phyloP scores from a whole-genome alignment of 64 coral and sea anemone genomes.

The Actinia equina region DNA sequence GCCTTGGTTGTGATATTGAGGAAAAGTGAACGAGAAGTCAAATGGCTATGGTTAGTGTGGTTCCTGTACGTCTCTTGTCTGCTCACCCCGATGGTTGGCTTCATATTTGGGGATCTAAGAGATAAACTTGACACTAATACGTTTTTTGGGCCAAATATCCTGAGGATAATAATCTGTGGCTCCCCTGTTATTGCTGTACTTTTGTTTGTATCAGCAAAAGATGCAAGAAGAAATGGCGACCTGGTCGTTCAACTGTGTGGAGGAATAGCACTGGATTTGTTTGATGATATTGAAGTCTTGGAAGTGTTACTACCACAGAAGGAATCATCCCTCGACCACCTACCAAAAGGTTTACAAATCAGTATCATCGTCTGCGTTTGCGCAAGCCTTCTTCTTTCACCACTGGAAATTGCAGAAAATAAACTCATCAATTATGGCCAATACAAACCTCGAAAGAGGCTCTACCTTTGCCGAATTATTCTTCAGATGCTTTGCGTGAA shows the following conservation, averaged over 20 bases:
- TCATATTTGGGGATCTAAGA: neutral
- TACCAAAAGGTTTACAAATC: conserved; percentile 14
- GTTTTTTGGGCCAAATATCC: conserved; percentile 46
- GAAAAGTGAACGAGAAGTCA: neutral
- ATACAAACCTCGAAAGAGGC: neutral
- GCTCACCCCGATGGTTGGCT: neutral
- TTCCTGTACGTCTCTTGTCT: neutral
- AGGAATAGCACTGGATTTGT: conserved; percentile 43
- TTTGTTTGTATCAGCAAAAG: conserved; percentile 19
- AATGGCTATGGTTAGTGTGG: conserved; percentile 11
- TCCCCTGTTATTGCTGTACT: conserved; percentile 32
- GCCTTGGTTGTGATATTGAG: neutral
- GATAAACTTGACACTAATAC: conserved; percentile 12
- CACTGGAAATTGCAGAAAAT: conserved; percentile 30
- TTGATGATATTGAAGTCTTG: conserved; percentile 58
- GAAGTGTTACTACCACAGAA: conserved; percentile 37
- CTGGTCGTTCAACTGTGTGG: conserved; percentile 9
- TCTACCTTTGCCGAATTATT: neutral
- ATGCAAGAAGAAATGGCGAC: neutral
- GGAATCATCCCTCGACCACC: neutral
- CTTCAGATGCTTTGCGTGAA: conserved; percentile 53
- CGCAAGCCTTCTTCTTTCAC: conserved; percentile 30
- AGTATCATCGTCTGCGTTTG: conserved; percentile 41
- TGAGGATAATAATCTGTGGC: conserved; percentile 42
- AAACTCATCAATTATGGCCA: neutral